These are phyloP conservation scores for Paracentrotus lividus DNA, from an alignment of 53 echinoderm and acorn worm species.

Conservation along the genomic window DNA sequence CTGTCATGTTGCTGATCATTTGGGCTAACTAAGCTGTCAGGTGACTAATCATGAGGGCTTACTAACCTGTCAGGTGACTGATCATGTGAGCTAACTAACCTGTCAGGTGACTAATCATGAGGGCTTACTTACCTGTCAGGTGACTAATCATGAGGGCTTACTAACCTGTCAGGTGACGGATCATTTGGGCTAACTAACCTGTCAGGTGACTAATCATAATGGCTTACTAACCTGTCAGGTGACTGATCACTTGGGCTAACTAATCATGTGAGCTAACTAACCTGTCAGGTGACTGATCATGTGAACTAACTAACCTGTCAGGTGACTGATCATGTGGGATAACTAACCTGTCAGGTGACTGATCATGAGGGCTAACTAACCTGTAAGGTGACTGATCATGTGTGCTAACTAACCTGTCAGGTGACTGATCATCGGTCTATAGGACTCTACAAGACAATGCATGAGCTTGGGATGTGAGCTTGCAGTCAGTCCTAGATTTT, in stretches of 20 bases:
- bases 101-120: background rate
- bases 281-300: background rate
- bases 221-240: conserved; percentile 76
- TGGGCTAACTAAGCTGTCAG: no score
- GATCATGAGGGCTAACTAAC: background rate
- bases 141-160: background rate
- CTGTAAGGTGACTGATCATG: background rate
- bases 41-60: no score
- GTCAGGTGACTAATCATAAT: background rate
- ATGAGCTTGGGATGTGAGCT: conserved; percentile 77
- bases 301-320: conserved; percentile 74
- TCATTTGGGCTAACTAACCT: background rate
- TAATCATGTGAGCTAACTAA: conserved; percentile 9
- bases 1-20: no score
- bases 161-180: conserved; percentile 81
- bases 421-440: conserved; percentile 73
- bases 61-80: background rate
- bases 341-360: background rate
- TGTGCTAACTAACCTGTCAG: conserved; percentile 82
- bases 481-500: conserved; percentile 79
- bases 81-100: background rate
- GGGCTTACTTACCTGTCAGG: background rate
- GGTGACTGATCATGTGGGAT: conserved; percentile 66
- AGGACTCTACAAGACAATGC: conserved; percentile 87
- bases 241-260: conserved; percentile 61